These are phyloP conservation scores for Achlya flavicornis DNA, from an alignment of 2,888 invertebrate genomes.

Conservation along the genomic window DNA sequence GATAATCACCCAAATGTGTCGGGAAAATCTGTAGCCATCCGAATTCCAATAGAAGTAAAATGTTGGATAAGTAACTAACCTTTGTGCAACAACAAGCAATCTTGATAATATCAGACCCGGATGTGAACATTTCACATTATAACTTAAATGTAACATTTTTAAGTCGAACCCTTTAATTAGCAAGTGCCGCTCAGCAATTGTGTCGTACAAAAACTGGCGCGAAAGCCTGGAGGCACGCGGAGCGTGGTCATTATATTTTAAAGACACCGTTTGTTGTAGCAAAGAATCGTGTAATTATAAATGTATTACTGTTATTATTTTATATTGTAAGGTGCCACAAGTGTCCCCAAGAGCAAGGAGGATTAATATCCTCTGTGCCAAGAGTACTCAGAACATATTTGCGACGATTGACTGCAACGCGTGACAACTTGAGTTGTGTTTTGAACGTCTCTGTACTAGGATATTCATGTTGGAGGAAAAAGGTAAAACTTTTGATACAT, in stretches of 20 bases:
- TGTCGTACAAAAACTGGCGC: slow-evolving; percentile 6
- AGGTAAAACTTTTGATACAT: too few relatives aligned
- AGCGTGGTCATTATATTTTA: slow-evolving; percentile 8
- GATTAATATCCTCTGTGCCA: too few relatives aligned
- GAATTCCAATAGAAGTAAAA: neutral
- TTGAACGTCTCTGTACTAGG: too few relatives aligned
- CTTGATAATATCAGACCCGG: neutral
- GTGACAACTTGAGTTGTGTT: too few relatives aligned
- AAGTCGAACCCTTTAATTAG: slow-evolving; percentile 18
- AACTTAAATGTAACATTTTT: slow-evolving; percentile 11
- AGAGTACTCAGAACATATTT: too few relatives aligned
- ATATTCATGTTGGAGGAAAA: too few relatives aligned
- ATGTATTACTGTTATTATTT: neutral
- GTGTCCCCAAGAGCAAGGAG: too few relatives aligned
- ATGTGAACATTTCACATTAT: slow-evolving; percentile 8
- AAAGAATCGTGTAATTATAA: neutral
- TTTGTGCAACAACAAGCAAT: neutral
- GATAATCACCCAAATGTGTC: too few relatives aligned
- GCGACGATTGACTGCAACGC: too few relatives aligned
- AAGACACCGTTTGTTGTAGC: neutral
- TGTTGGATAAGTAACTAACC: neutral
- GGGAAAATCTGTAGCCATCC: too few relatives aligned
- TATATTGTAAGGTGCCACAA: too few relatives aligned
- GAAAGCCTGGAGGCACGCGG: neutral
- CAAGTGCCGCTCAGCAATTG: slow-evolving; percentile 13